Percentiles rank a stretch among this genome's conserved stretches.
Conservation (phyloP, 2,113 vertebrate species). For the Python bivittatus region DNA sequence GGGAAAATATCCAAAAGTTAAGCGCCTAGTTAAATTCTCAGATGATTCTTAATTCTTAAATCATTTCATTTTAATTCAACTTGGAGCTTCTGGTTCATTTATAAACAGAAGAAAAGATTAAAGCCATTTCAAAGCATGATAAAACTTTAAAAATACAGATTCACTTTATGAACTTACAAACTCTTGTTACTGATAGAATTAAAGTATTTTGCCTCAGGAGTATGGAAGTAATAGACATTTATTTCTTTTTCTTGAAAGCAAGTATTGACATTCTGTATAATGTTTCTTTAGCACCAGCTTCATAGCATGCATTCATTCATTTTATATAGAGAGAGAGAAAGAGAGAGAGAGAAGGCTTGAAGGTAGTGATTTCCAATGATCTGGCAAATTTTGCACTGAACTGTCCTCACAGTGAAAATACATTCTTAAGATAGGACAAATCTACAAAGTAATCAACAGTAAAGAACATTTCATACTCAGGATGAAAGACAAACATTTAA, state of each 20-base stretch:
- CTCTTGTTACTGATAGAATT: constrained; percentile 35
- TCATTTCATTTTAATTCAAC: constrained; percentile 43
- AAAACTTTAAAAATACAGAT: constrained; percentile 20
- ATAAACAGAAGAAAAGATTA: constrained; percentile 49
- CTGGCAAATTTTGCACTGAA: constrained; percentile 10
- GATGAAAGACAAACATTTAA: constrained; percentile 21
- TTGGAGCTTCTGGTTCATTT: constrained; percentile 36
- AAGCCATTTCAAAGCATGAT: constrained; percentile 50
- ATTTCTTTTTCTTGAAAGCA: constrained; percentile 27
- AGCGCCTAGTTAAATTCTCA: constrained; percentile 17
- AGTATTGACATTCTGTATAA: constrained; percentile 43
- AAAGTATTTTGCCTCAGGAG: constrained; percentile 43
- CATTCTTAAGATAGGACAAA: neutral
- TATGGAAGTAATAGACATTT: constrained; percentile 22
- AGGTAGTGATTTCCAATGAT: constrained; percentile 8
- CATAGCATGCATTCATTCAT: constrained; percentile 39
- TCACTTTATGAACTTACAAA: constrained; percentile 35
- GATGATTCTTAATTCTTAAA: constrained; percentile 30
- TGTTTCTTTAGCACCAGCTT: constrained; percentile 37
- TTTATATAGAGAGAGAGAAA: too few species aligned
- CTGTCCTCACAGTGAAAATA: neutral
- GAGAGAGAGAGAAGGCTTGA: too few species aligned
- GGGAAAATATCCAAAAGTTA: constrained; percentile 32
- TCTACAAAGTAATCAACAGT: neutral
- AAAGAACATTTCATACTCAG: neutral